phyloP scores from a whole-genome alignment of 2,888 invertebrate genomes.

The Salpingus planirostris region DNA sequence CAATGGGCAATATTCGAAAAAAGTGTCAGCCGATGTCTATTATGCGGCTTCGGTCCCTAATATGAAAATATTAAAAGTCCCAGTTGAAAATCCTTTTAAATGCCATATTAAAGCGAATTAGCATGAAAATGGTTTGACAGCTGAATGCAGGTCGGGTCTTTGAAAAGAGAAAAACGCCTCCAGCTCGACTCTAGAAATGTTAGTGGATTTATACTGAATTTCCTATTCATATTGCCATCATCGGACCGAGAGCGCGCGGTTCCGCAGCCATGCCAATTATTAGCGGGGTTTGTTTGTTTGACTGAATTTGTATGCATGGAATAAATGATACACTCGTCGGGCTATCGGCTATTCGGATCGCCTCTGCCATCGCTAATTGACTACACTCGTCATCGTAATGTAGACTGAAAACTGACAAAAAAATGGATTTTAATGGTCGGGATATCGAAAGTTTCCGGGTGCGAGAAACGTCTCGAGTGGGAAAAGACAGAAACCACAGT shows the following conservation, averaged over 20 bases:
- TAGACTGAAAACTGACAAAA: too few species aligned
- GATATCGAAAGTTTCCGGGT: too few species aligned
- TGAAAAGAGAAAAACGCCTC: conserved; percentile 29
- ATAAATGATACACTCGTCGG: conserved; percentile 36
- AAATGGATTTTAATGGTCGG: too few species aligned
- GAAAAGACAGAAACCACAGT: conserved; percentile 7
- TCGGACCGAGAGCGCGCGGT: too few species aligned
- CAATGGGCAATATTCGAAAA: too few species aligned
- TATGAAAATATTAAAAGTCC: conserved; percentile 42
- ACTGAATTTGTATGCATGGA: conserved; percentile 42
- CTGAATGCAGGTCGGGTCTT: conserved; percentile 34
- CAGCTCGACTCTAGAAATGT: conserved; percentile 24
- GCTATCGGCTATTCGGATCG: conserved; percentile 29
- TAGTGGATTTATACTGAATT: conserved; percentile 27
- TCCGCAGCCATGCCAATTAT: conserved; percentile 36
- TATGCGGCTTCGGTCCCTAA: too few species aligned
- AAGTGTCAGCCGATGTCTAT: too few species aligned
- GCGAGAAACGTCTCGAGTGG: conserved; percentile 4
- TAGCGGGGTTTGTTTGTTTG: conserved; percentile 39
- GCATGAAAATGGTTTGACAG: conserved; percentile 43
- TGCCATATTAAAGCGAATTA: conserved; percentile 41
- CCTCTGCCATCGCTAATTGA: conserved; percentile 34
- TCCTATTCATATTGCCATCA: conserved; percentile 33
- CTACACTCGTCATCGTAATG: conserved; percentile 25
- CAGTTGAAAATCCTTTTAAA: conserved; percentile 37